phyloP scores from a whole-genome alignment of 2,797 vertebrate genomes.

The Melopsittacus undulatus region DNA sequence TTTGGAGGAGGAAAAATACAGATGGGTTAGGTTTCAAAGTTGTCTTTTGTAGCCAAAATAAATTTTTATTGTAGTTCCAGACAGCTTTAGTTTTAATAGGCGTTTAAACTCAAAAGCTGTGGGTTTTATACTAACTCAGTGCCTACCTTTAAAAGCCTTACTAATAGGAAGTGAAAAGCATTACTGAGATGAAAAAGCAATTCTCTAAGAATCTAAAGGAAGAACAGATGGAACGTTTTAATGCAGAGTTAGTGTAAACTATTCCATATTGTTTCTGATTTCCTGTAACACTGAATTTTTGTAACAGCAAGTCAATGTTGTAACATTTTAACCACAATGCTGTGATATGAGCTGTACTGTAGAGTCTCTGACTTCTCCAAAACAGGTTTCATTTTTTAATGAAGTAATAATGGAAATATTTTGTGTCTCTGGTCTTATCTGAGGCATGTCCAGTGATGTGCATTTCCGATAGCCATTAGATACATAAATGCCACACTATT shows the following conservation, averaged over 20 bases:
- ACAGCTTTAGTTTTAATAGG: conserved; percentile 70
- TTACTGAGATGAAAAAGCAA: conserved; percentile 66
- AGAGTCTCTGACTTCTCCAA: conserved; percentile 13
- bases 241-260: conserved; percentile 67
- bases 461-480: not conserved
- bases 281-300: conserved; percentile 67
- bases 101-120: conserved; percentile 64
- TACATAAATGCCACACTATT: not conserved
- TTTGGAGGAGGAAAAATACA: conserved; percentile 66
- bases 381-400: conserved; percentile 27
- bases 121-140: conserved; percentile 66
- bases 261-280: conserved; percentile 73
- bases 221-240: conserved; percentile 67
- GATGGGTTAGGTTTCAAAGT: conserved; percentile 64
- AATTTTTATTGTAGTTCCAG: conserved; percentile 62
- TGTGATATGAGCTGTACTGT: not conserved
- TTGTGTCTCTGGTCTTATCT: conserved; percentile 27
- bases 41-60: conserved; percentile 70
- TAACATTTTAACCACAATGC: conserved; percentile 44
- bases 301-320: conserved; percentile 51
- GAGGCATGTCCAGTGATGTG: not conserved
- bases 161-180: conserved; percentile 74
- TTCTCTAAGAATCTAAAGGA: conserved; percentile 62
- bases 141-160: conserved; percentile 67
- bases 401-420: conserved; percentile 18